A percentile compares a stretch with the other conserved stretches of the same genome.
Evolutionary conservation across 2,888 invertebrate species (phyloP).

Genomic region (Ischnura elegans): DNA sequence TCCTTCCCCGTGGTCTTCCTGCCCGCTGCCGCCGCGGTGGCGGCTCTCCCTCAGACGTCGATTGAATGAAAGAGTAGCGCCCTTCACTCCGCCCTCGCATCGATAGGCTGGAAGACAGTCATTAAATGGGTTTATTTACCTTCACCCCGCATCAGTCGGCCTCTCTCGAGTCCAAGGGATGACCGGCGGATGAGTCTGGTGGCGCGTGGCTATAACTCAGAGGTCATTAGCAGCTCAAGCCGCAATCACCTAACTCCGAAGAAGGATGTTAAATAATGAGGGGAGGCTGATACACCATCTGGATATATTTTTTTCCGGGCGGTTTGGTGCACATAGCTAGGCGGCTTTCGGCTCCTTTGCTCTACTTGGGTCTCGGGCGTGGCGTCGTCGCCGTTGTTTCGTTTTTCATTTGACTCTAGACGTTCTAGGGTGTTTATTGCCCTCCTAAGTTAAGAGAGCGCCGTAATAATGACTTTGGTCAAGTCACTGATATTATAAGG

Average conservation of each 20-base stretch:
- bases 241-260: not conserved
- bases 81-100: not conserved
- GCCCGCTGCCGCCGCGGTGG: not conserved
- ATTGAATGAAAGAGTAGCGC: constrained; percentile 40
- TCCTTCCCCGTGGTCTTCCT: constrained; percentile 40
- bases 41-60: constrained; percentile 48
- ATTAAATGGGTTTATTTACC: constrained; percentile 59
- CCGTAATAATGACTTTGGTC: too few relatives aligned
- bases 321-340: not conserved
- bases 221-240: constrained; percentile 55
- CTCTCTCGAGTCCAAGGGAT: not conserved
- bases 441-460: not conserved
- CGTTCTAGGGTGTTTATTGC: not conserved
- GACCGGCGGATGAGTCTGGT: constrained; percentile 28
- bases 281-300: constrained; percentile 14
- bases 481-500: too few relatives aligned
- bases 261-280: constrained; percentile 47
- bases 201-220: constrained; percentile 57
- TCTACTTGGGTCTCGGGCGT: not conserved
- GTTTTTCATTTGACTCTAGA: not conserved
- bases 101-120: constrained; percentile 1
- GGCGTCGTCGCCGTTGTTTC: not conserved
- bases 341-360: not conserved
- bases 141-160: constrained; percentile 5
- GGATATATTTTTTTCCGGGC: not conserved